Evolutionary conservation across 53 echinoderm and acorn worm species (phyloP), one percentile per base, ranked within the genome.

Genomic region (Stichopus horrens): DNA sequence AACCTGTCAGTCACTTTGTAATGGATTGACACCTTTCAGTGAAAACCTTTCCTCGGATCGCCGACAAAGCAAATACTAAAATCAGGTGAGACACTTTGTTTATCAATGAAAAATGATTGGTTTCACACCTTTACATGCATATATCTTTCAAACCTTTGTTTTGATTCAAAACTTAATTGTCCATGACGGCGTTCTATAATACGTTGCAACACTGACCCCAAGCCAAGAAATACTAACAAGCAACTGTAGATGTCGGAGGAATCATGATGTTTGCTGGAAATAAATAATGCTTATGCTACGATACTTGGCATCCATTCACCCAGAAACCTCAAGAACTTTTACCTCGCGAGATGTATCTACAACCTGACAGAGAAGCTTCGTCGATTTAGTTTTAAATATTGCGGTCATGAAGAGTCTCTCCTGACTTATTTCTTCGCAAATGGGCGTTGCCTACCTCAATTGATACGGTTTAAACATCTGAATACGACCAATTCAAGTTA

Each of bases 111-210:
- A 23, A 76, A 23, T 76, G 23, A 37, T 37, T 75, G 13, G 19
- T 75, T 75, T 75, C 19, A 20, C 1, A 75, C 16, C 13, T 75
- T 75, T 75, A 37, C 2, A 37, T 37, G 75, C 19, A 75, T 0
- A 23, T 52, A 76, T 76, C 23, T 76, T 76, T 76, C 76, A 76
- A 76, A 37, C 37, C 76, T 23, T 23, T 76, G 59, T 23, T 11
- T 11, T 51, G 76, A 76, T 23, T 76, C 37, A 51, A 76, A 76
- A 8, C 23, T 76, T 76, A 76, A 76, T 76, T 76, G 76, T 23
- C 76, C 76, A 76, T 76, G 37, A 76, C 76, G 76, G 76, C 51
- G 76, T 76, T 76, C 37, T 76, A 76, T 37, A 16, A 51, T 76
- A 23, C 37, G 2, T 37, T 76, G 37, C 37, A 51, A 16, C 51